Conservation (phyloP, 1,140 invertebrate genomes). For the Conus betulinus region DNA sequence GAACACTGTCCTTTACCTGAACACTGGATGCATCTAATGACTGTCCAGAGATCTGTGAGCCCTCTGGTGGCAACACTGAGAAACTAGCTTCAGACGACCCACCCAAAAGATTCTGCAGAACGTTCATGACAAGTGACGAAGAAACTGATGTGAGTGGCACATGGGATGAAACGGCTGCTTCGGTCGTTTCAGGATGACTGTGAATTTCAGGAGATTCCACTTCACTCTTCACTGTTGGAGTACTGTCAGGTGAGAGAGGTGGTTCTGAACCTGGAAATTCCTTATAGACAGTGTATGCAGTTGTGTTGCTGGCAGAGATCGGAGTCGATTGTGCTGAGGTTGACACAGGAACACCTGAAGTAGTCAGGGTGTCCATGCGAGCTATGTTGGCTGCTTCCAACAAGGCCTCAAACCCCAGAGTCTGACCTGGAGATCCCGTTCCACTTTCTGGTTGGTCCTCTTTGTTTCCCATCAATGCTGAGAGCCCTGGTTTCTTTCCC, state of each 20-base stretch:
- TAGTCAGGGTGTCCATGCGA: slow-evolving; percentile 7
- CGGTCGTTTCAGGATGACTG: neutral
- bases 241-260: neutral
- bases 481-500: neutral
- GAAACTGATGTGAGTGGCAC: neutral
- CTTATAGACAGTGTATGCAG: neutral
- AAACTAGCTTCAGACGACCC: neutral
- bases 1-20: neutral
- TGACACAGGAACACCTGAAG: neutral
- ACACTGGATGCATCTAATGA: no score
- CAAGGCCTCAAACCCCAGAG: neutral
- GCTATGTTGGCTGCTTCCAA: slow-evolving; percentile 1
- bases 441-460: neutral
- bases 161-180: neutral
- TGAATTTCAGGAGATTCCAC: neutral
- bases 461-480: neutral
- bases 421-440: neutral
- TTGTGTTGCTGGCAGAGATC: neutral
- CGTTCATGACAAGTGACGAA: neutral
- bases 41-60: no score
- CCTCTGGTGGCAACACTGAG: no score
- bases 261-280: neutral
- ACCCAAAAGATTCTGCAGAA: neutral
- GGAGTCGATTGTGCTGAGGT: neutral
- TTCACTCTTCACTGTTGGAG: neutral